These are phyloP conservation scores for Coremacera marginata DNA, from an alignment of 2,888 invertebrate species.

Conservation along the genomic window DNA sequence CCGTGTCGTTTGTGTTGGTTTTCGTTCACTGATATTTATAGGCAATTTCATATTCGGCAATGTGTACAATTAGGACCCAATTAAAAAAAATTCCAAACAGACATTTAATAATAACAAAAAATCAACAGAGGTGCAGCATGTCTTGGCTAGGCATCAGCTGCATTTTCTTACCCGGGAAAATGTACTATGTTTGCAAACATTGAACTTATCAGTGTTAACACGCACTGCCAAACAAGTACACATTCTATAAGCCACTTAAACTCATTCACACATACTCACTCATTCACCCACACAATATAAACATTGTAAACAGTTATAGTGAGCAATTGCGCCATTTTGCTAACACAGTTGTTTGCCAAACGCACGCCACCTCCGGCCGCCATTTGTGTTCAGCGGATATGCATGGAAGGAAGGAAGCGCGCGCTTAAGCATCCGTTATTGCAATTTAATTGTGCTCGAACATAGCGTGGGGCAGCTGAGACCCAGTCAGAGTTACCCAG, in stretches of 20 bases:
- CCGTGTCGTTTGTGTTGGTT: too few species aligned
- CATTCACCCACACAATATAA: not conserved
- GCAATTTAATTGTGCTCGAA: slow-evolving; percentile 44
- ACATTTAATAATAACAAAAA: too few species aligned
- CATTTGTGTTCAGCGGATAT: slow-evolving; percentile 22
- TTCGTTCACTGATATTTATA: too few species aligned
- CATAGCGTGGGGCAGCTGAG: slow-evolving; percentile 31
- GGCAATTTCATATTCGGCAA: too few species aligned
- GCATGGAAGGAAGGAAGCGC: slow-evolving; percentile 34
- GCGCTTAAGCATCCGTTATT: slow-evolving; percentile 42
- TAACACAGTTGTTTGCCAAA: slow-evolving; percentile 15
- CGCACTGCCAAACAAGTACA: not conserved
- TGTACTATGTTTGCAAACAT: slow-evolving; percentile 16
- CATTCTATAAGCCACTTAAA: not conserved
- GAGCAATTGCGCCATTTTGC: not conserved
- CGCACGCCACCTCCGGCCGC: not conserved
- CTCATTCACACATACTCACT: not conserved
- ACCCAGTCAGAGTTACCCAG: too few species aligned
- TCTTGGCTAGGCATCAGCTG: not conserved
- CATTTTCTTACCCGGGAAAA: not conserved
- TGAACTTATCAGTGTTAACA: not conserved
- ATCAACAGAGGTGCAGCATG: not conserved
- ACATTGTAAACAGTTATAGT: too few species aligned
- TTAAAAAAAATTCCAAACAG: too few species aligned
- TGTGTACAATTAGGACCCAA: too few species aligned